Evolutionary conservation across 2,888 invertebrate species (phyloP), one percentile per base, ranked within the genome.

Genomic region (Dusona sp.): DNA sequence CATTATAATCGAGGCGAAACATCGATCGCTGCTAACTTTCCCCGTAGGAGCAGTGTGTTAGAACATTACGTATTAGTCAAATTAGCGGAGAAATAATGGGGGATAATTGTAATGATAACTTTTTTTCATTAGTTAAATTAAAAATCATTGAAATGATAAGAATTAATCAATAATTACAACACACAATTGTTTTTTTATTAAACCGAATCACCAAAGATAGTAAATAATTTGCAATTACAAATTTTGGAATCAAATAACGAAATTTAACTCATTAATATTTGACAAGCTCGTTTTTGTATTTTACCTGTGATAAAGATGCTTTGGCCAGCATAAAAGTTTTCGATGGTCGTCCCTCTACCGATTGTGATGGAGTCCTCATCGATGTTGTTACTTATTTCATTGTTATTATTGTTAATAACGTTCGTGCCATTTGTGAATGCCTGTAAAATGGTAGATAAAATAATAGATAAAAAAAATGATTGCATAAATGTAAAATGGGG

Each of bases 311-410:
- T 90, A 57, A 93, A 91, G 65, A 93, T 86, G 70, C 88, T 90
- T 83, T 93, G 92, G n/a, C 89, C 91, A 4, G 92, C 89, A 67
- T 93, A 93, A 89, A 93, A 93, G n/a, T 90, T 89, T 67, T 93
- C 93, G 19, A 93, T 90, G 9, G 94, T 91, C 38, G 95, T 94
- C 87, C 90, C 89, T 22, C 89, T 84, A 29, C 85, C 88, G 73
- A 88, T 88, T n/a, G 85, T 84, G 13, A 86, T 79, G 51, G 88
- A 89, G 73, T 88, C 88, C 3, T 87, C 88, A 22, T 88, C 79
- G 45, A 45, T 19, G 22, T 54, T 54, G 9, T 38, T 70, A 38
- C 68, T 68, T 19, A 82, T 82, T 6, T 78, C 70, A 64, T 89
- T 87, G 79, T 88, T 82, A 25, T 88, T 87, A 67, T 91, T 89